Evolutionary conservation across 2,797 vertebrate genomes (phyloP).

Genomic region (Cottoperca gobio): DNA sequence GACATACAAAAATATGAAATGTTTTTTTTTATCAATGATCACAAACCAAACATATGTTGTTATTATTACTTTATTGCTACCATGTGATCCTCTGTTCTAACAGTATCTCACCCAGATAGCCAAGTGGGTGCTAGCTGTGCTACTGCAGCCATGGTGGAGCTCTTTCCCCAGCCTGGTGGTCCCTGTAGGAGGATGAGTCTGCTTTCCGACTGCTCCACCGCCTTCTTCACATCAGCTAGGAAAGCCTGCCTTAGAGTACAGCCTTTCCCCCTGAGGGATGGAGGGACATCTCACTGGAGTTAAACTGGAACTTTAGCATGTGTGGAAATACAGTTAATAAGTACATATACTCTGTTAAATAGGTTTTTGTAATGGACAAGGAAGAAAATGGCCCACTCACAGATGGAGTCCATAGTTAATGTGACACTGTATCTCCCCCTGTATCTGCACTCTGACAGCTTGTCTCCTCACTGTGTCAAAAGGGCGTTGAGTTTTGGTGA

Average conservation of each 20-base stretch:
- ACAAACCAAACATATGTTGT: background rate
- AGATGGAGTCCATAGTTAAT: conserved; percentile 65
- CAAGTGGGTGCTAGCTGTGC: conserved; percentile 71
- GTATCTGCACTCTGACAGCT: conserved; percentile 39
- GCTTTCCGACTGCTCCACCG: conserved; percentile 49
- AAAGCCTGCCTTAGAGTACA: conserved; percentile 66
- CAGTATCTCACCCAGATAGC: conserved; percentile 71
- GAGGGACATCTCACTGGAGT: background rate
- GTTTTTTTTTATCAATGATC: background rate
- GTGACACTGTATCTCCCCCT: conserved; percentile 74
- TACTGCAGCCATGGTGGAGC: conserved; percentile 71
- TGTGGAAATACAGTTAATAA: background rate
- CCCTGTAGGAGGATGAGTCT: conserved; percentile 72
- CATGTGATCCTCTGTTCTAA: background rate
- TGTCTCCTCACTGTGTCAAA: conserved; percentile 67
- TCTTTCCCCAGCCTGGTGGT: conserved; percentile 80
- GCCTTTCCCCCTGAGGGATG: conserved; percentile 54
- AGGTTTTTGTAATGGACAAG: background rate
- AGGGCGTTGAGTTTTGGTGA: conserved; percentile 38
- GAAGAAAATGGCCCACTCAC: conserved; percentile 57
- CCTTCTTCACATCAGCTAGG: conserved; percentile 65
- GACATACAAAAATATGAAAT: no score
- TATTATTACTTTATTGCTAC: background rate
- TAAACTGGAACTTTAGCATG: background rate
- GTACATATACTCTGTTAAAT: background rate